phyloP scores from a whole-genome alignment of 1,140 invertebrate genomes.

The Rhizoglyphus robini region DNA sequence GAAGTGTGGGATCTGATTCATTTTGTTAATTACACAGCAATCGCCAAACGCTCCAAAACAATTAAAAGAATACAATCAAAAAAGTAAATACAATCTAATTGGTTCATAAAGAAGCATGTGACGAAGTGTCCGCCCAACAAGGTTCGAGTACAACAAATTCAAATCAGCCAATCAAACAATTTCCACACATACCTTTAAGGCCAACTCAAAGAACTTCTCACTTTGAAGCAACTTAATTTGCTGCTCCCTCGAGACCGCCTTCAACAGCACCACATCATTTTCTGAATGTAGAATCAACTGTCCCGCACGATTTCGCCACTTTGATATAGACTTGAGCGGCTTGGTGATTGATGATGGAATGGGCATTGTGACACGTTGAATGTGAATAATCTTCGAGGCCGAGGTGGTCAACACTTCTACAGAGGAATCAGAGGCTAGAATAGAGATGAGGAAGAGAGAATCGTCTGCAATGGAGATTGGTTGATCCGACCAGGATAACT shows the following conservation, averaged over 20 bases:
- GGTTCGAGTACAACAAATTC: too few species aligned
- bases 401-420: constrained; percentile 63
- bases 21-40: too few species aligned
- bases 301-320: constrained; percentile 36
- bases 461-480: constrained; percentile 46
- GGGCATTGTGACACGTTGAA: constrained; percentile 52
- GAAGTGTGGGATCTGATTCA: too few species aligned
- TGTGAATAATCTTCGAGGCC: constrained; percentile 36
- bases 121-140: too few species aligned
- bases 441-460: constrained; percentile 71
- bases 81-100: too few species aligned
- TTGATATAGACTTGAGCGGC: constrained; percentile 13
- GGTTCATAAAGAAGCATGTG: too few species aligned
- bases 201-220: constrained; percentile 82
- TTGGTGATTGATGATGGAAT: neutral
- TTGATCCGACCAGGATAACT: constrained; percentile 58
- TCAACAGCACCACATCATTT: constrained; percentile 72
- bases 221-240: constrained; percentile 68
- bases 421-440: constrained; percentile 49
- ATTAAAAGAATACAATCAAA: too few species aligned
- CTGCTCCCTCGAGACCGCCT: constrained; percentile 54
- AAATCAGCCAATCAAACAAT: too few species aligned
- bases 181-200: too few species aligned
- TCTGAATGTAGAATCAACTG: constrained; percentile 69
- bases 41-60: too few species aligned